Base-by-base conservation (phyloP, 92 coral and sea anemone species). In the Palythoa grandiflora region DNA sequence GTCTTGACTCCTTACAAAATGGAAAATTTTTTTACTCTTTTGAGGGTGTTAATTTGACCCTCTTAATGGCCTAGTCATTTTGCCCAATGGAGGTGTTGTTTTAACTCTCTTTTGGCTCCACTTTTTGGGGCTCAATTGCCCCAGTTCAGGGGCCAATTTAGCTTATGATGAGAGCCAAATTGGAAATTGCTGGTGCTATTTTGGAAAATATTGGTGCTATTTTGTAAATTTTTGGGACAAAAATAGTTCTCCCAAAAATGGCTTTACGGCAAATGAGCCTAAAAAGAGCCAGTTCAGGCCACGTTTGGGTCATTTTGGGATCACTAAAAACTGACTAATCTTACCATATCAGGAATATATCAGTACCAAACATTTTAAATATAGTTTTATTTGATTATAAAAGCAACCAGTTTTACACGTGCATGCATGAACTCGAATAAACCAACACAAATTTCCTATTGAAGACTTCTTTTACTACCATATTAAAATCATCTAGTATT, bases 51-150 rank as follows among this genome's bases (percentile, higher is more conserved):
- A n/a, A n/a, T n/a, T n/a, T n/a, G n/a, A n/a, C n/a, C n/a, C n/a
- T n/a, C n/a, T n/a, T n/a, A n/a, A n/a, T n/a, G n/a, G n/a, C n/a
- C n/a, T n/a, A n/a, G n/a, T n/a, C n/a, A n/a, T n/a, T n/a, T n/a
- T n/a, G n/a, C n/a, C n/a, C n/a, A 70, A 9, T 70, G 75, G 75
- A 37, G 16, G 15, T 70, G 10, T n/a, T n/a, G n/a, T n/a, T n/a
- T n/a, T n/a, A n/a, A n/a, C n/a, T n/a, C n/a, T n/a, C n/a, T 70
- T 28, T 28, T 70, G 75, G 75, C 75, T 28, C 75, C 75, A 70
- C 0, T 8, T 11, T 70, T 70, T 70, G 40, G 75, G 40, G 44
- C 6, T 70, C 39, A 28, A 70, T 70, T 70, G 47, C 47, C 75
- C 47, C 47, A 70, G 44, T 70, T 17, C 47, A 35, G 44, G 75